Evolutionary conservation across 2,888 invertebrate genomes (phyloP), one percentile per base, ranked within the genome.

Genomic region (Tiphia femorata): DNA sequence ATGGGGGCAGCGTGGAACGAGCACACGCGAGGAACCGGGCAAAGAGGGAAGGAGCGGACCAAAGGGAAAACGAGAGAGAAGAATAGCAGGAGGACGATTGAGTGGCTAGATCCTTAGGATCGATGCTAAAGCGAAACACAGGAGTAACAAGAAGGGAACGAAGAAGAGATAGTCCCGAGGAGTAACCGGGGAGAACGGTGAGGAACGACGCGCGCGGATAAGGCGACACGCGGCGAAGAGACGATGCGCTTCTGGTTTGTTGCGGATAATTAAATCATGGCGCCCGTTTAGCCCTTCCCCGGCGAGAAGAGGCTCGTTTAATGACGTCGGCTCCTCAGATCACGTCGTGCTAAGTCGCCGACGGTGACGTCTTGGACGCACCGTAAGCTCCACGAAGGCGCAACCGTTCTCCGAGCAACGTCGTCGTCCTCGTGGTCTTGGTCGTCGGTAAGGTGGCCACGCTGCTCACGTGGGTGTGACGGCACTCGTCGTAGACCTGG

Each of bases 251-350:
- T 52, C 43, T 43, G 30, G 46, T 37, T 25, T 47, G 46, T 57
- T 51, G 58, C 58, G 50, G 69, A 68, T 73, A 78, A 78, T 78
- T 78, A 78, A 78, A 76, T 75, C 67, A 67, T 67, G 70, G 63
- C 56, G 55, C 33, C 21, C 10, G 57, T 41, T 55, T 21, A 47
- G 52, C 42, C 49, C 55, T 21, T 14, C 40, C 35, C 44, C 30
- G 33, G 14, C 25, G 44, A 23, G 29, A 44, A 10, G 50, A 33
- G 38, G 38, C 14, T 16, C 23, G 49, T 47, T 50, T 64, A 51
- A 50, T 41, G 55, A 57, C 48, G 62, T 65, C 51, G 61, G 49
- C 41, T 54, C 5, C 44, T 56, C 54, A 47, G 63, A 65, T 66
- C 56, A 44, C 49, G 35, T 41, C 49, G 19, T 23, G 35, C 16